Conservation (phyloP, 2,888 invertebrate genomes). For the Odontocerum albicorne region DNA sequence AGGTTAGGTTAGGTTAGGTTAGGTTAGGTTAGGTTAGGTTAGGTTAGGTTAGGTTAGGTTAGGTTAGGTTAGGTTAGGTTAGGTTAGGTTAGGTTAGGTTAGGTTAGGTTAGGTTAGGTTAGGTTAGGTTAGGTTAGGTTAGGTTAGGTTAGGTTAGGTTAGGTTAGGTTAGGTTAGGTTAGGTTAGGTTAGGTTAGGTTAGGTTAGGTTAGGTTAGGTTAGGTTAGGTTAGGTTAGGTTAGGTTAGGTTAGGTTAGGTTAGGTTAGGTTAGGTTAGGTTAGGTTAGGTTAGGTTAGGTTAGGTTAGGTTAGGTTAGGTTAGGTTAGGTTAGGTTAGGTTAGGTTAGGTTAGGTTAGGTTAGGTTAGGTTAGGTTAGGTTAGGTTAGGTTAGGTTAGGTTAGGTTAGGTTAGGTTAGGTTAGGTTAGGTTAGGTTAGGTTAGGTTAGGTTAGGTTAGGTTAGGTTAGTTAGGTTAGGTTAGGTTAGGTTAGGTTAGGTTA, state of each 20-base stretch:
- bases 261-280: conserved; percentile 23
- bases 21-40: conserved; percentile 20
- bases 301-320: conserved; percentile 24
- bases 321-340: conserved; percentile 20
- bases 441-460: conserved; percentile 23
- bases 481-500: conserved; percentile 32
- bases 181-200: conserved; percentile 21
- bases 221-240: conserved; percentile 24
- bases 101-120: conserved; percentile 24
- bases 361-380: conserved; percentile 20
- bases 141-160: conserved; percentile 21
- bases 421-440: conserved; percentile 18
- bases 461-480: conserved; percentile 13
- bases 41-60: conserved; percentile 21
- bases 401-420: conserved; percentile 23
- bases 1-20: conserved; percentile 24
- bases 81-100: conserved; percentile 23
- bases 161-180: conserved; percentile 24
- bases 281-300: conserved; percentile 23
- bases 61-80: conserved; percentile 23
- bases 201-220: conserved; percentile 24
- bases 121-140: conserved; percentile 24
- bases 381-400: conserved; percentile 25
- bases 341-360: conserved; percentile 16
- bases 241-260: conserved; percentile 24